A percentile compares a stretch with the other conserved stretches of the same genome.
These are phyloP conservation scores for Chiloscyllium punctatum DNA, from an alignment of 2,797 vertebrate genomes.

Conservation along the genomic window DNA sequence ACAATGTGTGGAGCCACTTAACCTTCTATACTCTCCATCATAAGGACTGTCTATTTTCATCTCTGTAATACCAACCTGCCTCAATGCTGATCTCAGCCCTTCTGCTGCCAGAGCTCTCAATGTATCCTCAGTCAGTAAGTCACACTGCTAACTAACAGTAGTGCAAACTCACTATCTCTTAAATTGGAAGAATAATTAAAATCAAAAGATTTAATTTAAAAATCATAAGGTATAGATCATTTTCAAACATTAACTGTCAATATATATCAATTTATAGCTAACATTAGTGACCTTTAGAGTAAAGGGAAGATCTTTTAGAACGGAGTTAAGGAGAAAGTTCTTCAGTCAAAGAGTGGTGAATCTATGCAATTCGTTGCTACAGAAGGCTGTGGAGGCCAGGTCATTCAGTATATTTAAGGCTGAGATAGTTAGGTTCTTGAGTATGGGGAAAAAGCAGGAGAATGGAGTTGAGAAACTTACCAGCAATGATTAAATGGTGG, in stretches of 20 bases:
- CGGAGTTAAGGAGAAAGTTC: too few species aligned
- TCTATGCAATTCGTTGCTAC: too few species aligned
- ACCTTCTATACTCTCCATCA: background rate
- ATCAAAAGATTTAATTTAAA: background rate
- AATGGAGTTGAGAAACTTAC: too few species aligned
- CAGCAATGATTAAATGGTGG: too few species aligned
- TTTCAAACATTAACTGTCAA: background rate
- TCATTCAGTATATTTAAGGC: too few species aligned
- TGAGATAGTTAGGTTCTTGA: too few species aligned
- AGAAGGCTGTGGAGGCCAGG: too few species aligned
- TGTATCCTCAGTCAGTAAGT: background rate
- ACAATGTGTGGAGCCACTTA: too few species aligned
- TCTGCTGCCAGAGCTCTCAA: background rate
- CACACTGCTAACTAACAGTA: background rate
- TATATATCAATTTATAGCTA: background rate
- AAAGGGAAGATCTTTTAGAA: too few species aligned
- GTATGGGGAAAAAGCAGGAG: too few species aligned
- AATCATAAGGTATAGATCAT: background rate
- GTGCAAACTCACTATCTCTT: too few species aligned
- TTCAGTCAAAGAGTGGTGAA: too few species aligned
- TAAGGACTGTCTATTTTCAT: background rate
- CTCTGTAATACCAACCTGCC: background rate
- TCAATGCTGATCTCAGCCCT: background rate
- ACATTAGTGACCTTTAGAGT: background rate
- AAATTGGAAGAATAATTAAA: background rate